Conservation (phyloP, 2,113 vertebrate genomes). For the Phalacrocorax brasilianus region DNA sequence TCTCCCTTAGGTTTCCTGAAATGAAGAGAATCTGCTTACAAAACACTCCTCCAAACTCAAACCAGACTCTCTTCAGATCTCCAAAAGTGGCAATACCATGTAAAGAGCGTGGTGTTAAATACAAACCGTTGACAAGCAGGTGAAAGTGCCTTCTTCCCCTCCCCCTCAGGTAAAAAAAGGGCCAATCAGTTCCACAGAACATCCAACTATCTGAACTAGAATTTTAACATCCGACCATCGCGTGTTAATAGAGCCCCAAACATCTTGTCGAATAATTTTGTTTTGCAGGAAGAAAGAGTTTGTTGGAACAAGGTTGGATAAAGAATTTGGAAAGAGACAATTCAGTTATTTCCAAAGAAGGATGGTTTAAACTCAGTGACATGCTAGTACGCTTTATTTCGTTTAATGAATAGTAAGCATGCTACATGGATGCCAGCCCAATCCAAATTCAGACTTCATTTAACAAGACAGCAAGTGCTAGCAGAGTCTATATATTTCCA, state of each 20-base stretch:
- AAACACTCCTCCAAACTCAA: background rate
- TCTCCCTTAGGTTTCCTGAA: background rate
- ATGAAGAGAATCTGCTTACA: background rate
- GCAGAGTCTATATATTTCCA: background rate
- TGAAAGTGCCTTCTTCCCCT: background rate
- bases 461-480: background rate
- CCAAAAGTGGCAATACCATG: background rate
- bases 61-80: background rate
- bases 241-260: background rate
- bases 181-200: background rate
- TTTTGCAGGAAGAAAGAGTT: background rate
- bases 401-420: background rate
- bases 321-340: background rate
- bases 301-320: background rate
- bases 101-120: background rate
- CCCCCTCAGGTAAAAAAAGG: background rate
- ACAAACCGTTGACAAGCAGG: background rate
- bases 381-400: background rate
- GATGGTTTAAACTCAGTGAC: background rate
- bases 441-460: background rate
- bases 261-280: background rate
- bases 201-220: no score
- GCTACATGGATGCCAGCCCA: background rate
- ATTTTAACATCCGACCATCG: no score
- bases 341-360: background rate